Evolutionary conservation across 2,113 vertebrate genomes (phyloP), one percentile per base, ranked within the genome.

Genomic region (Brachyhypopomus gauderio): DNA sequence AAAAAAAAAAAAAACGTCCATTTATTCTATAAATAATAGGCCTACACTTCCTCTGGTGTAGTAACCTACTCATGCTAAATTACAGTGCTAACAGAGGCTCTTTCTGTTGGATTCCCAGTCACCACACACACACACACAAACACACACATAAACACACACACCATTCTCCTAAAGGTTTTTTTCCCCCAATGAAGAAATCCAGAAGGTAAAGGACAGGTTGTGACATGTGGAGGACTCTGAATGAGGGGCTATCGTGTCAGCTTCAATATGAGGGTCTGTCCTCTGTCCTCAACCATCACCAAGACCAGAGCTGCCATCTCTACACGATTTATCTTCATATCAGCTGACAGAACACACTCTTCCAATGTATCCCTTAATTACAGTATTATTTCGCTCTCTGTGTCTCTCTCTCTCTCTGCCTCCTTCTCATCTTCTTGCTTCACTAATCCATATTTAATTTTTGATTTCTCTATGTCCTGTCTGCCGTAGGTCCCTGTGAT

Each of bases 181-280:
- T 36, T n/a, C 8, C 64, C 64, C 64, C 30, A 20, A 67, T 52
- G 45, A 52, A 52, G 45, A 14, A 52, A 52, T 1, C 11, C 45
- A 12, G 45, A 17, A 67, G 17, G 36, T 30, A 36, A 20, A 8
- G 6, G 27, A 34, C 20, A 19, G 36, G 66, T 41, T 41, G 36
- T 70, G 66, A 70, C 66, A 70, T 9, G 20, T 70, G 34, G 66
- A 19, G 19, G 6, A 5, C 3, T 7, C 19, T 4, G 17, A 41
- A 22, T n/a, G 20, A 41, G 34, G 1, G 64, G 5, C 6, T 70
- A 34, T 38, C 36, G 36, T 41, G 66, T 70, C 36, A 41, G 34
- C 36, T 70, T 70, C 38, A 70, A 70, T 70, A 70, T 41, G 66
- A 41, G 36, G 17, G 9, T 34, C 20, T 70, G 66, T 23, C 34